Percentiles rank a stretch among this genome's conserved stretches.
These are phyloP conservation scores for Rallus crepitans DNA, from an alignment of 2,797 vertebrate genomes.

Conservation along the genomic window DNA sequence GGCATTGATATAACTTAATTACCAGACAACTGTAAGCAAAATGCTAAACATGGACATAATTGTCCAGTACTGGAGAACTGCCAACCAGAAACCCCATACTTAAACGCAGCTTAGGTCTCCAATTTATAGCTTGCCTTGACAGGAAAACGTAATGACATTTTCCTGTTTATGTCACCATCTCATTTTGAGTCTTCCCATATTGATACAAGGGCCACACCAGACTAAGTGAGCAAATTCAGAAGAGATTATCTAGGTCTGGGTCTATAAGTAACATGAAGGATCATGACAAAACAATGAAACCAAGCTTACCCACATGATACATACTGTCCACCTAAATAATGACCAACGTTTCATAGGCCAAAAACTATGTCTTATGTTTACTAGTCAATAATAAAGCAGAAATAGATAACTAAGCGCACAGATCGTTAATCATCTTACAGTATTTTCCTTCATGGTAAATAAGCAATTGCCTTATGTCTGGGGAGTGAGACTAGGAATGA, in stretches of 20 bases:
- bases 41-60: background rate
- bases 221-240: background rate
- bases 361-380: background rate
- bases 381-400: background rate
- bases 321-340: background rate
- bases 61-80: background rate
- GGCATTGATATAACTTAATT: constrained; percentile 31
- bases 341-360: fast-evolving
- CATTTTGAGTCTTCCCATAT: fast-evolving
- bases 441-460: background rate
- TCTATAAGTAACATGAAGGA: background rate
- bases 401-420: background rate
- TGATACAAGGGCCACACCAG: background rate
- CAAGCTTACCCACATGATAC: background rate
- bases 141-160: background rate
- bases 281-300: background rate
- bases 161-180: background rate
- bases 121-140: background rate
- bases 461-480: background rate
- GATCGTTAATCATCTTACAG: background rate
- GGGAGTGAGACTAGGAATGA: background rate
- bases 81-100: background rate
- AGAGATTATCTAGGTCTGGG: background rate
- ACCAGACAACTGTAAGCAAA: background rate
- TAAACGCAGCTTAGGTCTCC: background rate